phyloP scores from a whole-genome alignment of 1,140 invertebrate genomes.

The Bombus waltoni region DNA sequence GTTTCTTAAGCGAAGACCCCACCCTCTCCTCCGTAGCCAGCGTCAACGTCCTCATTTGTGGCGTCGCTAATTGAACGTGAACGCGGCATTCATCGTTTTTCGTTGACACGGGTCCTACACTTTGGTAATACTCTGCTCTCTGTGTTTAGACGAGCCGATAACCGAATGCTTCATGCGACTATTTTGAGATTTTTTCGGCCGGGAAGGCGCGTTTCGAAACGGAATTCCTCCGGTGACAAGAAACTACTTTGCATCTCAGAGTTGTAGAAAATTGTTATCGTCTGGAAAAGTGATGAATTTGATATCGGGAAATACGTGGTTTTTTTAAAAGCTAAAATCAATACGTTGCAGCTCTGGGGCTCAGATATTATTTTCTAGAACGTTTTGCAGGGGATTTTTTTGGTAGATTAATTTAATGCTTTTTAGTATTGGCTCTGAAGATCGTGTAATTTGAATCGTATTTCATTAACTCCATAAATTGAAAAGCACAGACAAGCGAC shows the following conservation, averaged over 20 bases:
- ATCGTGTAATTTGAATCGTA: no score
- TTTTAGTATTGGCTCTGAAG: no score
- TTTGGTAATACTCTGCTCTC: neutral
- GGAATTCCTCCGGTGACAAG: no score
- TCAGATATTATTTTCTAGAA: no score
- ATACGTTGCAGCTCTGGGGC: no score
- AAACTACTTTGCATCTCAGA: neutral
- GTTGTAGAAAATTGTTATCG: neutral
- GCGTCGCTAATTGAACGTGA: conserved; percentile 43
- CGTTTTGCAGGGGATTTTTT: no score
- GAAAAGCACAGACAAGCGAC: no score
- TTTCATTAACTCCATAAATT: neutral
- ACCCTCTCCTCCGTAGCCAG: no score
- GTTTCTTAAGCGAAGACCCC: conserved; percentile 1
- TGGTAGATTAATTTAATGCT: no score
- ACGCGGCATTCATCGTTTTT: conserved; percentile 26
- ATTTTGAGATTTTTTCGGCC: neutral
- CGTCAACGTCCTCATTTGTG: conserved; percentile 29
- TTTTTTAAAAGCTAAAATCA: no score
- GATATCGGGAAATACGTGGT: no score
- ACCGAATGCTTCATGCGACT: neutral
- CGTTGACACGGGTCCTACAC: neutral
- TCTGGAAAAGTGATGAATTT: no score
- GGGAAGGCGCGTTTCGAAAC: neutral
- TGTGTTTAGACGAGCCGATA: neutral